Percentiles rank a stretch among this genome's conserved stretches.
Evolutionary conservation across 1,140 invertebrate species (phyloP).

Genomic region (Anadara kagoshimensis): DNA sequence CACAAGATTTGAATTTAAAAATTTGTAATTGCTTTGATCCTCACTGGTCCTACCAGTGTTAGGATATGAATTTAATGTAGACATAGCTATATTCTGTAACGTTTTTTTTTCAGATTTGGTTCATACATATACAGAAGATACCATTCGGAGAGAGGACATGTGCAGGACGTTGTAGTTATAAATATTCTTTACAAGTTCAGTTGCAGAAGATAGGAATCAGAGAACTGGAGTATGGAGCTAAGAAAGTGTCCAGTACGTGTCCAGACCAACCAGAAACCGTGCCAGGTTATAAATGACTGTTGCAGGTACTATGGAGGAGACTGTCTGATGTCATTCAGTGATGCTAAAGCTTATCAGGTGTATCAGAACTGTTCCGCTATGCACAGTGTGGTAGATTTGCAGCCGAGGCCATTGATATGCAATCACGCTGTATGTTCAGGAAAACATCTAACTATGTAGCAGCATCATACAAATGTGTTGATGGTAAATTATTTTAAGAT

Average conservation of each 20-base stretch:
- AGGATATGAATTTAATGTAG: too few species aligned
- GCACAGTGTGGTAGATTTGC: background rate
- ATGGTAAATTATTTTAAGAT: slow-evolving; percentile 5
- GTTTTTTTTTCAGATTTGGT: background rate
- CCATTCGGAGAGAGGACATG: background rate
- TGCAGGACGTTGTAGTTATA: slow-evolving; percentile 12
- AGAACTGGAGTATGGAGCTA: slow-evolving; percentile 6
- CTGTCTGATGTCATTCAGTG: slow-evolving; percentile 13
- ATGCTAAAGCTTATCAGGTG: background rate
- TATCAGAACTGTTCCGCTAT: slow-evolving; percentile 16
- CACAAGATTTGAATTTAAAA: too few species aligned
- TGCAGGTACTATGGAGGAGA: slow-evolving; percentile 11
- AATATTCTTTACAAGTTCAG: slow-evolving; percentile 11
- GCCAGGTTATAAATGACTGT: slow-evolving; percentile 5
- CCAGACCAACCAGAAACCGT: slow-evolving; percentile 11
- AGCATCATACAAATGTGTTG: slow-evolving; percentile 7
- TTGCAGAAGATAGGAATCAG: slow-evolving; percentile 2
- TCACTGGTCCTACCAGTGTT: too few species aligned
- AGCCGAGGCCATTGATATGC: background rate
- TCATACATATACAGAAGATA: background rate
- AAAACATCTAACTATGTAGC: slow-evolving; percentile 18
- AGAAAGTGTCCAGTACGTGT: background rate
- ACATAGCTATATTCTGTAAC: too few species aligned
- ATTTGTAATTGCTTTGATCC: too few species aligned
- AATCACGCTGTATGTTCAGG: background rate